phyloP scores from a whole-genome alignment of 2,113 vertebrate species.

The Cheilinus undulatus region DNA sequence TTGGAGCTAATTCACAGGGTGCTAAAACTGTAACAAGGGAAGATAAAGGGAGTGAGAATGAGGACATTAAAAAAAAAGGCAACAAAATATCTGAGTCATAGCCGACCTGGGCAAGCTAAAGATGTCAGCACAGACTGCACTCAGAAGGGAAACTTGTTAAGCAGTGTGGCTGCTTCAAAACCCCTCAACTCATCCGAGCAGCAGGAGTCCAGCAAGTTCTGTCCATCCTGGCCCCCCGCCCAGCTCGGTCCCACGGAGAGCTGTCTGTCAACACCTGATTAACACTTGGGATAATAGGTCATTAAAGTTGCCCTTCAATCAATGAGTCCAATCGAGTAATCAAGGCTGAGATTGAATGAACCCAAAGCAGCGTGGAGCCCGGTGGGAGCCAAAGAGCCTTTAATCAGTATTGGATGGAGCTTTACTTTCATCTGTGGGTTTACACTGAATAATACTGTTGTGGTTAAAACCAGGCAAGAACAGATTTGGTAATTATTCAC shows the following conservation, averaged over 20 bases:
- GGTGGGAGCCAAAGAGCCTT: constrained; percentile 60
- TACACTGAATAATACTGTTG: constrained; percentile 45
- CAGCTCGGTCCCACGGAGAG: constrained; percentile 58
- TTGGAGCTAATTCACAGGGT: constrained; percentile 59
- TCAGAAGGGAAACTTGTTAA: constrained; percentile 40
- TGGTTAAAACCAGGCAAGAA: constrained; percentile 11
- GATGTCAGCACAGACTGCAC: constrained; percentile 42
- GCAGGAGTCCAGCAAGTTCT: constrained; percentile 43
- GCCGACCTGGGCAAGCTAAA: constrained; percentile 19
- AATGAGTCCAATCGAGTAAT: constrained; percentile 80
- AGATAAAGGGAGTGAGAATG: constrained; percentile 28
- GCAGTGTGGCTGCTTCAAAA: constrained; percentile 22
- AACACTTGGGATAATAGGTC: constrained; percentile 83
- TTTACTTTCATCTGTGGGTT: constrained; percentile 60
- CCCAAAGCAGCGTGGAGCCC: constrained; percentile 63
- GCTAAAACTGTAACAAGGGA: constrained; percentile 52
- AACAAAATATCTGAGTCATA: constrained; percentile 56
- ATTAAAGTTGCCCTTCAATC: constrained; percentile 83
- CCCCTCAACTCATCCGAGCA: constrained; percentile 43
- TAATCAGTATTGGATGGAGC: constrained; percentile 69
- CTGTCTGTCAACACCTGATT: constrained; percentile 81
- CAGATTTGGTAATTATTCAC: constrained; percentile 5
- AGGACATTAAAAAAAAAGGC: constrained; percentile 12
- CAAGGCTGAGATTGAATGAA: constrained; percentile 76
- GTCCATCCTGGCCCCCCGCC: constrained; percentile 54